Percentiles rank a stretch among this genome's conserved stretches.
phyloP scores from a whole-genome alignment of 2,113 vertebrate species.

The Nothobranchius kuhntae region DNA sequence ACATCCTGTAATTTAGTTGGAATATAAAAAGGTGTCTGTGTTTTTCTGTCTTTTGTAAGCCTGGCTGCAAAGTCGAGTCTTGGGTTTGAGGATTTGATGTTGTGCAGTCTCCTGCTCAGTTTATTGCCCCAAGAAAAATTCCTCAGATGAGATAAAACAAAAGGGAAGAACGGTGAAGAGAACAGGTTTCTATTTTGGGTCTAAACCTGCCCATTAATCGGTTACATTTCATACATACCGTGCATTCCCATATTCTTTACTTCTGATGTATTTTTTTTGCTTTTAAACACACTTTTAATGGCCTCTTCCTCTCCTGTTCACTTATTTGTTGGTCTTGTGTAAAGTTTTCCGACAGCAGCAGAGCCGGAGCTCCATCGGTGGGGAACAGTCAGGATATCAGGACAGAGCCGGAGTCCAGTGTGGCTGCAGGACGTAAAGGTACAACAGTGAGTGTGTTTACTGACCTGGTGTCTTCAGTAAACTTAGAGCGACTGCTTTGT shows the following conservation, averaged over 20 bases:
- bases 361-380: constrained; percentile 15
- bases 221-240: too few species aligned
- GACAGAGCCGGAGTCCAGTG: constrained; percentile 25
- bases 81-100: not conserved
- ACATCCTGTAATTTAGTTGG: too few species aligned
- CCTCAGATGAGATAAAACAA: constrained; percentile 65
- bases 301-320: not conserved
- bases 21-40: too few species aligned
- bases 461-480: not conserved
- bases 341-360: constrained; percentile 50
- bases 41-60: not conserved
- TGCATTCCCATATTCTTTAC: not conserved
- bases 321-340: constrained; percentile 13
- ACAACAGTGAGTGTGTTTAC: constrained; percentile 11
- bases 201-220: not conserved
- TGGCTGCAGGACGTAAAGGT: constrained; percentile 38
- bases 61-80: not conserved
- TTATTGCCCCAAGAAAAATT: constrained; percentile 46
- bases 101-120: constrained; percentile 12
- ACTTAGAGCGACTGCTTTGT: not conserved
- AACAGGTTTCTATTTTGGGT: constrained; percentile 4
- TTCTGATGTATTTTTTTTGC: too few species aligned
- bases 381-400: constrained; percentile 20
- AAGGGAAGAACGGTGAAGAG: constrained; percentile 12
- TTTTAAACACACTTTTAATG: too few species aligned